Evolutionary conservation across 1,140 invertebrate genomes (phyloP), one percentile per base, ranked within the genome.

Genomic region (Thereuonema tuberculata): DNA sequence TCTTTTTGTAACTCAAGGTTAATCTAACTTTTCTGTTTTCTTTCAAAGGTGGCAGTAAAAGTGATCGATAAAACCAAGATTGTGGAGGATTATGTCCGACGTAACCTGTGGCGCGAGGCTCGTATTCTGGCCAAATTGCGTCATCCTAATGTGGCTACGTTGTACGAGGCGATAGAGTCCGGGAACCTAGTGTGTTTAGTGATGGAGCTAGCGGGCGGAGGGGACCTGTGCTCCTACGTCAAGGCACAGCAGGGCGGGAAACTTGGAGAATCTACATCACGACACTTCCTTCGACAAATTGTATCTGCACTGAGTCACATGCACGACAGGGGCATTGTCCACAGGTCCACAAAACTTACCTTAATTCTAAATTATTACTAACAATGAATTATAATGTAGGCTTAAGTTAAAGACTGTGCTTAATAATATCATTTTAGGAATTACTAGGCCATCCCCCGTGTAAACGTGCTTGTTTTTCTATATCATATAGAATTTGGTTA

Each of bases 141-240:
- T 15, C 83, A 85, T 66, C 83, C 83, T 0, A 82, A 80, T 67
- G 83, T 85, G 61, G 77, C 81, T 5, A 71, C 78, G 1, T 74
- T 84, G 1, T 85, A 82, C 65, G 82, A 85, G 69, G 83, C 83
- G 5, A 79, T 85, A n/a, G 67, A 80, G 76, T 74, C 75, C 62
- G 77, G 77, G 31, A 76, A 77, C 2, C 73, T 82, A 15, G 80
- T 84, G 66, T 84, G 82, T 69, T 74, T 85, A 63, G 81, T 83
- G 62, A 80, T 79, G 68, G 83, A 85, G 72, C 75, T 81, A 66
- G 81, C 80, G 20, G 71, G 74, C n/a, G 83, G 83, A 37, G 82
- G 83, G 2, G 81, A 84, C 69, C 75, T 85, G 56, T 80, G 79
- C 69, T 70, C 77, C 58, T 81, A 78, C 69, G 78, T 85, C 62